A percentile compares a stretch with the other conserved stretches of the same genome.
These are phyloP conservation scores for Tragopan temminckii DNA, from an alignment of 2,797 vertebrate species.

Conservation along the genomic window DNA sequence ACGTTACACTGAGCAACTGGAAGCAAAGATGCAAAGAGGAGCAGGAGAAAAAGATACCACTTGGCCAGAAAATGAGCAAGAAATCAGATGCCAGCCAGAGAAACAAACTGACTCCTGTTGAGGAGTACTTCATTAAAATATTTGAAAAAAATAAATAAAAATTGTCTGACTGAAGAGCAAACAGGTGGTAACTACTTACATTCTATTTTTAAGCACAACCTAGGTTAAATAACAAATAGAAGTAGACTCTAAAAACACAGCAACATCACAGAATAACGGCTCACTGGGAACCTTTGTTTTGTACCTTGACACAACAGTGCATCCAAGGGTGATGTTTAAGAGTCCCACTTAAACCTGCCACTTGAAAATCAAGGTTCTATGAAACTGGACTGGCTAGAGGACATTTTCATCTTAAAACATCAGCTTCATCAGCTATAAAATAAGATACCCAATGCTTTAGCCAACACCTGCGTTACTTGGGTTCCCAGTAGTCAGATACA, in stretches of 20 bases:
- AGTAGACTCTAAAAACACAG: slow-evolving; percentile 19
- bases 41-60: neutral
- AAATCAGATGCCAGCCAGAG: slow-evolving; percentile 22
- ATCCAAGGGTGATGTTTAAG: neutral
- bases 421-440: neutral
- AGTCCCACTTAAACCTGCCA: neutral
- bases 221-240: neutral
- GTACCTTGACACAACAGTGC: neutral
- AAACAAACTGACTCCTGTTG: slow-evolving; percentile 28
- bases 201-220: slow-evolving; percentile 21
- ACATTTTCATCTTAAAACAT: neutral
- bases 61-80: slow-evolving; percentile 29
- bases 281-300: neutral
- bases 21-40: slow-evolving; percentile 3
- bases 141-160: neutral
- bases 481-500: neutral
- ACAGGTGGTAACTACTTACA: slow-evolving; percentile 58
- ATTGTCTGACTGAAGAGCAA: slow-evolving; percentile 64
- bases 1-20: neutral
- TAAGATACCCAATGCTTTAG: neutral
- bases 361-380: neutral
- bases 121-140: slow-evolving; percentile 32
- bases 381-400: neutral
- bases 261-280: neutral
- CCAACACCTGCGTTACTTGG: neutral